Base-by-base conservation (phyloP, 2,797 vertebrate species). In the Labeo calbasu region DNA sequence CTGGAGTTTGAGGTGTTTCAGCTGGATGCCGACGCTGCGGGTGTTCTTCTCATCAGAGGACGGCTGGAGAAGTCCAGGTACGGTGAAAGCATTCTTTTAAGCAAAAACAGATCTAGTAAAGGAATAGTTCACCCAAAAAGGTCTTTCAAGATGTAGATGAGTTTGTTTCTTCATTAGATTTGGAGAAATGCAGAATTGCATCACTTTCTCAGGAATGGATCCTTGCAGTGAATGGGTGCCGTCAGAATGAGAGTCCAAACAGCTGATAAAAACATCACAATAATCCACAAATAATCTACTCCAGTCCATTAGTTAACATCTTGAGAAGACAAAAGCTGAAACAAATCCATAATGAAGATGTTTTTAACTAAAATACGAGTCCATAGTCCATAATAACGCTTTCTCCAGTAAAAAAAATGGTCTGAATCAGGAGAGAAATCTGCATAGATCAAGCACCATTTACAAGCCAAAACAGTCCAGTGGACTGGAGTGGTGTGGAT, bases 41-140 rank as follows among this genome's bases (percentile, higher is more conserved):
- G 98, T 2, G 97, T 99, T 14, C 94, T 99, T 86, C 96, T 97
- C 84, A 97, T 99, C 93, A 93, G 96, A 90, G 98, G 98, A 89
- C 93, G 88, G 57, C 88, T 99, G 59, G 89, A 89, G 57, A 92
- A 92, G 86, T 93, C 92, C 86, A 96, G 96, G 98, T 95, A 90
- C 10, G 0, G 5, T 32, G 25, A 32, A 63, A 14, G 1, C 0
- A 6, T 23, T 59, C 3, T 12, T 59, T 13, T 59, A 8, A 43
- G 40, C 0, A 0, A 43, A 28, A 63, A 15, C 13, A 3, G 14
- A 6, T 65, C 6, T 65, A 0, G 8, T 65, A 15, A 28, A 63
- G 25, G 14, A 28, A 12, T 59, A 23, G n/a, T 21, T n/a, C 3
- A n/a, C 19, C 19, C 3, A 57, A 21, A 21, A 57, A 61, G 12